Base-by-base conservation (phyloP, 1,140 invertebrate genomes). In the Sitobion miscanthi region DNA sequence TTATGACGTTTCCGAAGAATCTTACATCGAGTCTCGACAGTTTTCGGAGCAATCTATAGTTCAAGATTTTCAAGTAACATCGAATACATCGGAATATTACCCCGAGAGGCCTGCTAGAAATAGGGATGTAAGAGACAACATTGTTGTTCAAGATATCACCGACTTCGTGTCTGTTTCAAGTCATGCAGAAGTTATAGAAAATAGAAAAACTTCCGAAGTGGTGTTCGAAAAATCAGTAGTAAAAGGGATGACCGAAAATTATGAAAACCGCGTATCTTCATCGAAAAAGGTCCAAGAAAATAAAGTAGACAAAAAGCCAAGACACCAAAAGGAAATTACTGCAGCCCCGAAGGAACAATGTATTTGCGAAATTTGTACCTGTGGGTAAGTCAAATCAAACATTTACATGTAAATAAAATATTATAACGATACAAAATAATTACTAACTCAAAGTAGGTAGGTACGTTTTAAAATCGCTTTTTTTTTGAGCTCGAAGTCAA, bases 301-400 rank as follows among this genome's bases (percentile, higher is more conserved):
- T 93, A 91, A 87, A 45, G 35, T 69, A 38, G 69, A 91, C 45
- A 88, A 92, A 30, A 94, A 57, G n/a, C 14, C 38, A 1, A 91
- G 23, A 30, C 94, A 94, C 62, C 90, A 90, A 82, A 94, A 93
- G 57, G 93, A 93, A 52, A 85, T 11, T 23, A 62, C 57, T 14
- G 30, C 38, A 7, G 82, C 92, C 96, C 95, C 85, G 96, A 97
- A 97, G 95, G 97, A 98, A 95, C 97, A 97, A 95, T 98, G 98
- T 94, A 98, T 98, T 94, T 98, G 98, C 95, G 97, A 98, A 96
- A 97, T 98, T 83, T 98, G 98, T 95, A 98, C 97, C 94, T 98
- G 98, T 95, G 98, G 98, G 98, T 98, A 96, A 97, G 97, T 97
- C n/a, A 25, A 42, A 54, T 54, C 20, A 35, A n/a, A 54, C 30